A percentile compares a stretch with the other conserved stretches of the same genome.
Evolutionary conservation across 30 jellyfish, hydroid and myxozoan genomes (phyloP).

Genomic region (Aurelia aurita): DNA sequence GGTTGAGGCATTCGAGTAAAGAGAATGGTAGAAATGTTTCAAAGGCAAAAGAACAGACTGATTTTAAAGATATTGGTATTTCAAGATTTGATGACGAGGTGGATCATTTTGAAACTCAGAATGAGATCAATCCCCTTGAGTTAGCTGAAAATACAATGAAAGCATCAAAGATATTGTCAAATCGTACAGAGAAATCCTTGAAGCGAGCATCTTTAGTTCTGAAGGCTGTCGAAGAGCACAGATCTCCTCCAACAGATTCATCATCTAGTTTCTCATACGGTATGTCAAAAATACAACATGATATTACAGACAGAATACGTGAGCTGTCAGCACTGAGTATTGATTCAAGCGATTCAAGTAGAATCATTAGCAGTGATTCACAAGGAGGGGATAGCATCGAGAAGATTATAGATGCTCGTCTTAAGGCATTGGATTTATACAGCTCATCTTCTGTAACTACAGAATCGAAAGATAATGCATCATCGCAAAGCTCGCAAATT

Average conservation of each 20-base stretch:
- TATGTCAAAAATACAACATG: neutral
- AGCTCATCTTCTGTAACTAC: too few relatives aligned
- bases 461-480: neutral
- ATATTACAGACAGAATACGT: conserved; percentile 8
- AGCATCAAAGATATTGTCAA: conserved; percentile 58
- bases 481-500: conserved; percentile 5
- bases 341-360: too few relatives aligned
- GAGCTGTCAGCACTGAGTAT: conserved; percentile 1
- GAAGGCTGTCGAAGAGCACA: conserved; percentile 60
- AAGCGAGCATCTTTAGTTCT: conserved; percentile 63
- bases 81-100: neutral
- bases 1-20: neutral
- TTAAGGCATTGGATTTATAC: neutral
- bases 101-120: neutral
- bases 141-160: conserved; percentile 69
- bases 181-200: conserved; percentile 59
- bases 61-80: too few relatives aligned
- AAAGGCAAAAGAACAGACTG: too few relatives aligned
- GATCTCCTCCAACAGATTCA: conserved; percentile 51
- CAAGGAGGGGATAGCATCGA: conserved; percentile 37
- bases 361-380: too few relatives aligned
- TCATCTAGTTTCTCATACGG: conserved; percentile 9
- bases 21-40: too few relatives aligned
- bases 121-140: conserved; percentile 19
- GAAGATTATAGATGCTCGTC: conserved; percentile 25